These are phyloP conservation scores for Cyrtorhinus lividipennis DNA, from an alignment of 1,140 invertebrate species.

Conservation along the genomic window DNA sequence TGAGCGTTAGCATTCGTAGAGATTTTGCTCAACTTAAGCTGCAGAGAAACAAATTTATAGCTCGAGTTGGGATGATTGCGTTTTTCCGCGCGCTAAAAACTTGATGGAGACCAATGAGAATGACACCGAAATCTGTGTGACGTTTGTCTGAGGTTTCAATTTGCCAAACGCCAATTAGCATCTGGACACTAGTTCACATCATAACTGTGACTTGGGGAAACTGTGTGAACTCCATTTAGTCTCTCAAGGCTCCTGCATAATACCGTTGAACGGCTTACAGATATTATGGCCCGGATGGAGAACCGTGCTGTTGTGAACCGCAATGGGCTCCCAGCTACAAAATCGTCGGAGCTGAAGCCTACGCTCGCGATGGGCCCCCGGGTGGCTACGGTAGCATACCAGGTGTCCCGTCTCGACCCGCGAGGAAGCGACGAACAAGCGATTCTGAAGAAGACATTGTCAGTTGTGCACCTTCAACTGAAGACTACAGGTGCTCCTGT, in stretches of 20 bases:
- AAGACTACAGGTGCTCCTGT: conserved; percentile 16
- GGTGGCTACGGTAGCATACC: conserved; percentile 13
- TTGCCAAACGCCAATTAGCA: too few relatives aligned
- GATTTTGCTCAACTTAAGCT: too few relatives aligned
- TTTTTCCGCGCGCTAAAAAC: too few relatives aligned
- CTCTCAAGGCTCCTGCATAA: too few relatives aligned
- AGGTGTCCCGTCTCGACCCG: conserved; percentile 9
- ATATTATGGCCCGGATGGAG: conserved; percentile 1
- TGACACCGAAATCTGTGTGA: too few relatives aligned
- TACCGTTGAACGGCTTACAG: not conserved
- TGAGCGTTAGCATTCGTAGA: too few relatives aligned
- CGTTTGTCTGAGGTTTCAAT: too few relatives aligned
- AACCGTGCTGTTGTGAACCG: conserved; percentile 14
- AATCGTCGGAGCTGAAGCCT: conserved; percentile 6
- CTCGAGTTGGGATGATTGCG: too few relatives aligned
- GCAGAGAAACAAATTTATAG: too few relatives aligned
- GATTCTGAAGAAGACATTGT: conserved; percentile 15
- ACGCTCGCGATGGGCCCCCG: not conserved
- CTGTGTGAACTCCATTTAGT: not conserved
- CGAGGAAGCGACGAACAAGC: not conserved
- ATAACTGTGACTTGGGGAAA: too few relatives aligned
- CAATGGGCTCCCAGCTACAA: conserved; percentile 14
- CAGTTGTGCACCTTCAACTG: not conserved
- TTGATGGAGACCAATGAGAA: too few relatives aligned
- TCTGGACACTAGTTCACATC: too few relatives aligned